Conservation (phyloP, 2,113 vertebrate species). For the Antennarius striatus region DNA sequence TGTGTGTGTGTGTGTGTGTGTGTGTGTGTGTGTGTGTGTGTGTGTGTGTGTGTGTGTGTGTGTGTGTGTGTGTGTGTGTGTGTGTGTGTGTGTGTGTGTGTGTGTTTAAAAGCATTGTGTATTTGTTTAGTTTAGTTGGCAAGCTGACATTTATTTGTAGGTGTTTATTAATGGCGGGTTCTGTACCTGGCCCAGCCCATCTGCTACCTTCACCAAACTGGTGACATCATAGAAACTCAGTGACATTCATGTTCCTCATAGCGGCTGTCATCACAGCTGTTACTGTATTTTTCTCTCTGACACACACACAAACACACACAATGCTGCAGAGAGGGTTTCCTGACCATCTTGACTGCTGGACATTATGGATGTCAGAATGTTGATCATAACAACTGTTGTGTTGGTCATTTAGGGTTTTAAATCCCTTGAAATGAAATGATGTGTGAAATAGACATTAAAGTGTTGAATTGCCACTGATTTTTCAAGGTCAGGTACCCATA, state of each 20-base stretch:
- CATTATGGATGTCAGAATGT: conserved; percentile 67
- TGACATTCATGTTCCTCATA: conserved; percentile 66
- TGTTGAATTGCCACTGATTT: conserved; percentile 76
- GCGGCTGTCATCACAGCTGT: conserved; percentile 72
- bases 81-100: background rate
- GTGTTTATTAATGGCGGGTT: conserved; percentile 62
- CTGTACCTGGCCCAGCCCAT: conserved; percentile 73
- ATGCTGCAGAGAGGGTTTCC: conserved; percentile 28
- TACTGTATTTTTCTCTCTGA: conserved; percentile 39
- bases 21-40: conserved; percentile 9
- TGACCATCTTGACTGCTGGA: conserved; percentile 51
- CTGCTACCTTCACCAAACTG: conserved; percentile 64
- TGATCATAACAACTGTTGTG: conserved; percentile 69
- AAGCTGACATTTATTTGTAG: conserved; percentile 53
- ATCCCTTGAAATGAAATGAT: conserved; percentile 77
- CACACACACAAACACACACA: conserved; percentile 34
- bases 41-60: background rate
- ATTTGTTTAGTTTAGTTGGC: conserved; percentile 38
- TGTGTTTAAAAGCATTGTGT: conserved; percentile 15
- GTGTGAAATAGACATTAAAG: conserved; percentile 83
- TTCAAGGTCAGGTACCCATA: conserved; percentile 79
- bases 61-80: no score
- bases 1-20: background rate
- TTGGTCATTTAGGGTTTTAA: conserved; percentile 71
- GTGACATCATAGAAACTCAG: conserved; percentile 73